Evolutionary conservation across 2,888 invertebrate species (phyloP).

Genomic region (Rotaria sp.): DNA sequence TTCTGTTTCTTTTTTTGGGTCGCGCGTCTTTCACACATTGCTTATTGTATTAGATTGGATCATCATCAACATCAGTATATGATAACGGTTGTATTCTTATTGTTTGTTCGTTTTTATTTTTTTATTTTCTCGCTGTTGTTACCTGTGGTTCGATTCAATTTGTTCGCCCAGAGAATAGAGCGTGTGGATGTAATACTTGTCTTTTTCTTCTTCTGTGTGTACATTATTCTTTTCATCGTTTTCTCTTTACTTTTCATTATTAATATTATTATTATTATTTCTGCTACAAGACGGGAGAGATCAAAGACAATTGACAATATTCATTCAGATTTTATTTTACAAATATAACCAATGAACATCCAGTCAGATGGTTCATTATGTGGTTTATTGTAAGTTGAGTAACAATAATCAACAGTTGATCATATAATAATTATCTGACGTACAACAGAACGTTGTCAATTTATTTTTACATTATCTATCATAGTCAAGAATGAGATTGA

Average conservation of each 20-base stretch:
- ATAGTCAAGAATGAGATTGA: not conserved
- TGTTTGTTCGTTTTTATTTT: not conserved
- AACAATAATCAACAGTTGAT: not conserved
- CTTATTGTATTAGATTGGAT: not conserved
- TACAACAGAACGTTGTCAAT: not conserved
- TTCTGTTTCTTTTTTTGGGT: not conserved
- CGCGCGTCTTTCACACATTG: conserved; percentile 3
- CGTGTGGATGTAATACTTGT: not conserved
- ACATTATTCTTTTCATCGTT: not conserved
- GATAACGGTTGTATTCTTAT: not conserved
- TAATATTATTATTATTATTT: not conserved
- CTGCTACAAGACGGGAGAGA: not conserved
- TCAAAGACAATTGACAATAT: not conserved
- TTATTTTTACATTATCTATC: not conserved
- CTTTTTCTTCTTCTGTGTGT: not conserved
- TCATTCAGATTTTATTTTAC: not conserved
- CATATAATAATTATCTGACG: not conserved
- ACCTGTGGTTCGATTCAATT: not conserved
- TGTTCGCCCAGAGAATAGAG: conserved; percentile 23
- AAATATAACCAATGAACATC: not conserved
- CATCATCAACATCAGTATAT: not conserved
- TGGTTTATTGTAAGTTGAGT: too few relatives aligned
- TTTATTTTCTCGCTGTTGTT: conserved; percentile 19
- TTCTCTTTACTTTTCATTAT: not conserved
- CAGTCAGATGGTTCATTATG: not conserved